These are phyloP conservation scores for Alectoris magna DNA, from an alignment of 2,797 vertebrate genomes.

Conservation along the genomic window DNA sequence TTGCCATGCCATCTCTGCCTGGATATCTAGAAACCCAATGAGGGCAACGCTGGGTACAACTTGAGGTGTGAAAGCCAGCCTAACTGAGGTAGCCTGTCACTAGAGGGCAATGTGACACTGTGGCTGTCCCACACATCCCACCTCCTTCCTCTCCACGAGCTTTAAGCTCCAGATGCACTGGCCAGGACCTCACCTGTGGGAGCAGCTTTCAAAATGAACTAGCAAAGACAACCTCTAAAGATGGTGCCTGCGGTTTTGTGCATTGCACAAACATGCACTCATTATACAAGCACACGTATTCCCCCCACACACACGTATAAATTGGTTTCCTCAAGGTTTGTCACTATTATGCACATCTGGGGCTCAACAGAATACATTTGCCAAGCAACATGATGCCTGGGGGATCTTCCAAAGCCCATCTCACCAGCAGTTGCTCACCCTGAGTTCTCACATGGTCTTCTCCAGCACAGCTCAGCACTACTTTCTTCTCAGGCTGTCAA, in stretches of 20 bases:
- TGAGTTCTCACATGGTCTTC: neutral
- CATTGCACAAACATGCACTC: neutral
- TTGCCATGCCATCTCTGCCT: neutral
- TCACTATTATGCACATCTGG: neutral
- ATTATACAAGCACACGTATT: neutral
- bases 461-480: neutral
- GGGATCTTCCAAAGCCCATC: neutral
- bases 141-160: neutral
- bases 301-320: neutral
- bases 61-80: neutral
- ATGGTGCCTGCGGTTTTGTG: fast-evolving
- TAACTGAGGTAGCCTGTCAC: neutral
- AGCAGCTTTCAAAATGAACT: fast-evolving
- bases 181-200: neutral
- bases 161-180: fast-evolving
- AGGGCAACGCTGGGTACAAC: neutral
- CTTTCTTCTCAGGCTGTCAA: neutral
- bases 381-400: neutral
- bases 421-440: neutral
- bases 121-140: neutral
- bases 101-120: slow-evolving; percentile 41
- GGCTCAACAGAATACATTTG: neutral
- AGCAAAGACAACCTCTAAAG: neutral
- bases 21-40: neutral
- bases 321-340: neutral